Percentiles rank a stretch among this genome's conserved stretches.
These are phyloP conservation scores for Tolmerus cingulatus DNA, from an alignment of 2,888 invertebrate species.

Conservation along the genomic window DNA sequence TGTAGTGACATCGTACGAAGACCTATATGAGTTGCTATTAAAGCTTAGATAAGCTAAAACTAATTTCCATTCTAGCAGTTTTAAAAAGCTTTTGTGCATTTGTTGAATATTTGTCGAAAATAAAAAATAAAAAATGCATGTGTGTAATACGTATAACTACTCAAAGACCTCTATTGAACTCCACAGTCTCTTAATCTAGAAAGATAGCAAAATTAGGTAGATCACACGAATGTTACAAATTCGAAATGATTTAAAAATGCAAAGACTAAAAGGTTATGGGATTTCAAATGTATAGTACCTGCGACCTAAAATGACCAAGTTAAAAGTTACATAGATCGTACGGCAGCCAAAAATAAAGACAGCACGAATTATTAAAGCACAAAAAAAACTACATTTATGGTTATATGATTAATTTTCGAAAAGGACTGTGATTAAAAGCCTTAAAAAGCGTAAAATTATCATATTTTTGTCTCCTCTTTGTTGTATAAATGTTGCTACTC, in stretches of 20 bases:
- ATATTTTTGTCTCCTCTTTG: not conserved
- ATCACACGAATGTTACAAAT: not conserved
- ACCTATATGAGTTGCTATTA: no score
- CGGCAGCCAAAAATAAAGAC: not conserved
- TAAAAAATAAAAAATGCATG: no score
- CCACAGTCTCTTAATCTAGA: not conserved
- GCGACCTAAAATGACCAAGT: not conserved
- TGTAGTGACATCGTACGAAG: no score
- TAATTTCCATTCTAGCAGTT: no score
- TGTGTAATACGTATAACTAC: no score
- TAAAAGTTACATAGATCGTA: not conserved
- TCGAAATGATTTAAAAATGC: not conserved
- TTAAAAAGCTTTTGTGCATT: no score
- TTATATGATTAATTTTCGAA: conserved; percentile 13
- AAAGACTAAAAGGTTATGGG: not conserved
- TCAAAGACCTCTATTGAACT: not conserved
- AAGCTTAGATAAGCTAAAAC: no score
- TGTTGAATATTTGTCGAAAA: no score
- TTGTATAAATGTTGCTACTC: conserved; percentile 21
- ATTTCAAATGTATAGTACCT: not conserved
- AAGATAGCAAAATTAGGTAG: not conserved
- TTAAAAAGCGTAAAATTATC: not conserved
- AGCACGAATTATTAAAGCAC: not conserved
- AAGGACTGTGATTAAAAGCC: conserved; percentile 28
- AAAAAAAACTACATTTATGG: conserved; percentile 32